These are phyloP conservation scores for Scylla paramamosain DNA, from an alignment of 1,140 invertebrate species.

Conservation along the genomic window DNA sequence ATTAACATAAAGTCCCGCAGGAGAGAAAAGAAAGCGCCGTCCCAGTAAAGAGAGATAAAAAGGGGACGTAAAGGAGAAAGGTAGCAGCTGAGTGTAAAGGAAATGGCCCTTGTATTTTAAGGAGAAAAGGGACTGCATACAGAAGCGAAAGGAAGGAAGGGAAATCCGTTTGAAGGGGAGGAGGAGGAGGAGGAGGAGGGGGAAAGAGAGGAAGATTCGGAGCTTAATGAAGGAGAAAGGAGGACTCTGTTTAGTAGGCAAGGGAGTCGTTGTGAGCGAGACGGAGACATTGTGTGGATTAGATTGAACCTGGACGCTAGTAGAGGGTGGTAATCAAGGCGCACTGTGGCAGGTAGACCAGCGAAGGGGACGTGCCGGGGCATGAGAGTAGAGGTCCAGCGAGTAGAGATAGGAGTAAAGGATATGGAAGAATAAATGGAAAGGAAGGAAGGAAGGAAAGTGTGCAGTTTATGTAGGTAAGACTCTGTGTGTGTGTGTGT, in stretches of 20 bases:
- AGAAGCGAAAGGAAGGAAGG: background rate
- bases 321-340: background rate
- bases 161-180: background rate
- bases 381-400: too few relatives aligned
- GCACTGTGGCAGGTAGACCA: too few relatives aligned
- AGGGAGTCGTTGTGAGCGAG: background rate
- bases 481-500: background rate
- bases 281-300: conserved; percentile 5
- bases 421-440: too few relatives aligned
- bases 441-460: background rate
- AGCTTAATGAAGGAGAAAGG: conserved; percentile 4
- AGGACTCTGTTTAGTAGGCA: background rate
- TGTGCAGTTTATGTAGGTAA: background rate
- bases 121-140: background rate
- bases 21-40: too few relatives aligned
- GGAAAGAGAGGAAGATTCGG: background rate
- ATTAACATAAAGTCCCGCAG: too few relatives aligned
- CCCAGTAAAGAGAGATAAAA: background rate
- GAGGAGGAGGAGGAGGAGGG: background rate
- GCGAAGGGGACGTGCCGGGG: too few relatives aligned
- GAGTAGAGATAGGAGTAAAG: background rate
- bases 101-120: background rate
- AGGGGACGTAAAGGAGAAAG: background rate
- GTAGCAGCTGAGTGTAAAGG: too few relatives aligned
- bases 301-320: background rate